phyloP scores from a whole-genome alignment of 2,797 vertebrate species.

The Crocodylus rhombifer region DNA sequence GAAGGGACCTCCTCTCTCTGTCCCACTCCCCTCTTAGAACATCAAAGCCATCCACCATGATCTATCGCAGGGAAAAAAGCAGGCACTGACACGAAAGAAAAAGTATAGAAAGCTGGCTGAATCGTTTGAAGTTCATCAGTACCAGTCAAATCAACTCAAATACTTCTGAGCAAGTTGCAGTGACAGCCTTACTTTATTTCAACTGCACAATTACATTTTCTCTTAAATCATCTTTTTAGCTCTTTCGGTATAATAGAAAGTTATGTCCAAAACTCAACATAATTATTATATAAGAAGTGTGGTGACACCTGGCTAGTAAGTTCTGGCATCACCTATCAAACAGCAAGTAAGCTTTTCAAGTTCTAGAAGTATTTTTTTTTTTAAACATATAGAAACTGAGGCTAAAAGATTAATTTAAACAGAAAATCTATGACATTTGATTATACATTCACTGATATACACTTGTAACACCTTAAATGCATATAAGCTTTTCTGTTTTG shows the following conservation, averaged over 20 bases:
- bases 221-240: neutral
- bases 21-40: too few species aligned
- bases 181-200: too few species aligned
- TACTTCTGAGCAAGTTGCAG: neutral
- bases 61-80: too few species aligned
- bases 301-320: neutral
- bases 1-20: too few species aligned
- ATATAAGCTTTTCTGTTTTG: too few species aligned
- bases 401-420: neutral
- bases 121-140: neutral
- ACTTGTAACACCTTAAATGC: neutral
- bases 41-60: too few species aligned
- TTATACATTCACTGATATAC: neutral
- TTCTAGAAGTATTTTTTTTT: neutral
- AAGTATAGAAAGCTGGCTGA: neutral
- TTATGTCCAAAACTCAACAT: neutral
- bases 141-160: neutral
- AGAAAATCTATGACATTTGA: neutral
- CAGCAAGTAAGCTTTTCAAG: neutral
- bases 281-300: neutral
- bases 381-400: neutral
- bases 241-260: neutral
- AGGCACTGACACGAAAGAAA: too few species aligned
- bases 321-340: neutral
- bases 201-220: too few species aligned